These are phyloP conservation scores for Cygnus atratus DNA, from an alignment of 2,113 vertebrate species.

Conservation along the genomic window DNA sequence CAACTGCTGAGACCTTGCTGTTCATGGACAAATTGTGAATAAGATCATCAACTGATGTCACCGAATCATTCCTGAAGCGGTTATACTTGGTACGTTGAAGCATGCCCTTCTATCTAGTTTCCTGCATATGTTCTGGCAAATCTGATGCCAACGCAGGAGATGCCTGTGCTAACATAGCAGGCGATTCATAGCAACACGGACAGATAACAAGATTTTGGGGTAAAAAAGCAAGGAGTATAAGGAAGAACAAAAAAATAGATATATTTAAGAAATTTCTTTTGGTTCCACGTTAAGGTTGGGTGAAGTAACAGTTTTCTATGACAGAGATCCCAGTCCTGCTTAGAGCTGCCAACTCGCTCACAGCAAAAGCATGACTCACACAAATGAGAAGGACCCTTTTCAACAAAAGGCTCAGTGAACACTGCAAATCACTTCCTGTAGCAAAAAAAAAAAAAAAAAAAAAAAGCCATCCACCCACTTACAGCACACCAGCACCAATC, in stretches of 20 bases:
- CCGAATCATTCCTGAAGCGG: constrained; percentile 99
- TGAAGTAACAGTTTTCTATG: constrained; percentile 81
- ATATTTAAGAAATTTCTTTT: constrained; percentile 49
- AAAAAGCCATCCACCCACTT: constrained; percentile 86
- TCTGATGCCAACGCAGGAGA: constrained; percentile 83
- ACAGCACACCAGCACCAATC: constrained; percentile 93
- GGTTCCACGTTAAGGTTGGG: constrained; percentile 72
- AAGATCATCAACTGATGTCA: constrained; percentile 98
- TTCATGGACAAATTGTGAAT: constrained; percentile 96
- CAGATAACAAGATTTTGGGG: background rate
- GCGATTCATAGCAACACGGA: constrained; percentile 74
- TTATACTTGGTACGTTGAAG: constrained; percentile 99
- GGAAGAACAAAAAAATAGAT: background rate
- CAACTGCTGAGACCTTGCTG: constrained; percentile 90
- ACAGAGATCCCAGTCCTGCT: constrained; percentile 81
- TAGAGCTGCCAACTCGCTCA: constrained; percentile 90
- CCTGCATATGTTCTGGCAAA: constrained; percentile 88
- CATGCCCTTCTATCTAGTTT: constrained; percentile 96
- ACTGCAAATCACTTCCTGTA: constrained; percentile 99
- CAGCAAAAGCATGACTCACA: constrained; percentile 98
- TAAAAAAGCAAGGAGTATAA: constrained; percentile 10
- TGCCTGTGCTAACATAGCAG: constrained; percentile 90
- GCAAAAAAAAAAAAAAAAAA: constrained; percentile 76
- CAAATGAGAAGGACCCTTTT: constrained; percentile 96
- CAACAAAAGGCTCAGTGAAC: constrained; percentile 99